Percentiles rank a stretch among this genome's conserved stretches.
These are phyloP conservation scores for Andrena trimmerana DNA, from an alignment of 2,888 invertebrate genomes.

Conservation along the genomic window DNA sequence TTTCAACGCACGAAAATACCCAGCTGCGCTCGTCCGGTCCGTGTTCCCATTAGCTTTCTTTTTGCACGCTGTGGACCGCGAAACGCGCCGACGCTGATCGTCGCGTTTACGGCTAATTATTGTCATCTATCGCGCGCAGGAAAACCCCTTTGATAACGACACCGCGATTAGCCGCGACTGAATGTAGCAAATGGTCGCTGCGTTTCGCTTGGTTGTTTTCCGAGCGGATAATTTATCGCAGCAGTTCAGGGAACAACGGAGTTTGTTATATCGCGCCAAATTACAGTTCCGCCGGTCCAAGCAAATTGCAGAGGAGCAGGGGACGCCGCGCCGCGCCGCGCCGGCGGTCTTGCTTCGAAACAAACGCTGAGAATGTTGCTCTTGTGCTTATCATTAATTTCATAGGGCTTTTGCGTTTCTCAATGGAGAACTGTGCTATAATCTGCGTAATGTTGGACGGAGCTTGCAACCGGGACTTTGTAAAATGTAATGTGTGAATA, in stretches of 20 bases:
- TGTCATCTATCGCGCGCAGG: not conserved
- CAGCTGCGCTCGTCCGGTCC: no score
- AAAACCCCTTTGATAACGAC: not conserved
- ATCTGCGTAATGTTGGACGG: not conserved
- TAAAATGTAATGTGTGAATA: not conserved
- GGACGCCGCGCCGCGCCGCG: not conserved
- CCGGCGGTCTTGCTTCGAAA: not conserved
- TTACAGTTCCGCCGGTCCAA: not conserved
- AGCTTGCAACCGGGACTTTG: not conserved
- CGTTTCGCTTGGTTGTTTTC: not conserved
- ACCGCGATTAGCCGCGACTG: not conserved
- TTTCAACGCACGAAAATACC: conserved; percentile 2
- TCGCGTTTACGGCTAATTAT: not conserved
- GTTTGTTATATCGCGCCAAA: not conserved
- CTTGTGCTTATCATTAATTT: not conserved
- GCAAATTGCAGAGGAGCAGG: not conserved
- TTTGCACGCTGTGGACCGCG: not conserved
- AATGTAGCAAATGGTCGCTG: not conserved
- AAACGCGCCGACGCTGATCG: not conserved
- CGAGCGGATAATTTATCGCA: not conserved
- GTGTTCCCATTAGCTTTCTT: not conserved
- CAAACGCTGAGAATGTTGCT: not conserved
- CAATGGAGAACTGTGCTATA: not conserved
- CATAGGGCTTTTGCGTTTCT: not conserved
- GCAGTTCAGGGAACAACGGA: not conserved